A percentile compares a stretch with the other conserved stretches of the same genome.
phyloP scores from a whole-genome alignment of 2,888 invertebrate genomes.

The Cartodere bifasciata region DNA sequence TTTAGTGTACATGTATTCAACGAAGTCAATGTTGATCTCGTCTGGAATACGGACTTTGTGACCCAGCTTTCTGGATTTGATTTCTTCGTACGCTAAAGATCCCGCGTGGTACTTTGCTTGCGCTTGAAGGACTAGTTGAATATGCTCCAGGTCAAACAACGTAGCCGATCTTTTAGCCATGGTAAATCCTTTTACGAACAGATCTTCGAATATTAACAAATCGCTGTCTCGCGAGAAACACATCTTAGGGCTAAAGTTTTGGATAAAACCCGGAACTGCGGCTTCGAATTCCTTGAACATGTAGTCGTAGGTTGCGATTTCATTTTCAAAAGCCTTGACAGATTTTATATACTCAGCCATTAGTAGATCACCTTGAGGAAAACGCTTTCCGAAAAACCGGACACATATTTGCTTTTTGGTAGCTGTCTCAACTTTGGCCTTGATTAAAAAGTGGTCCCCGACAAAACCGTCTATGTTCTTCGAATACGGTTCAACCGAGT shows the following conservation, averaged over 20 bases:
- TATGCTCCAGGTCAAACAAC: slow-evolving; percentile 12
- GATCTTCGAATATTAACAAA: slow-evolving; percentile 13
- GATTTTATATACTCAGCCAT: neutral
- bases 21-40: slow-evolving; percentile 1
- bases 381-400: neutral
- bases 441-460: neutral
- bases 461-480: neutral
- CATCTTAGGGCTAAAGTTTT: slow-evolving; percentile 6
- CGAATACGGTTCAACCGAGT: slow-evolving; percentile 1
- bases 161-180: slow-evolving; percentile 10
- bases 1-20: neutral
- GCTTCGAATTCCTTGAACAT: slow-evolving; percentile 7
- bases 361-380: neutral
- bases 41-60: slow-evolving; percentile 8
- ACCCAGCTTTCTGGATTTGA: slow-evolving; percentile 9
- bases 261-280: slow-evolving; percentile 5
- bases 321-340: neutral
- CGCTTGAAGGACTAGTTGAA: slow-evolving; percentile 10
- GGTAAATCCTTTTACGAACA: slow-evolving; percentile 10
- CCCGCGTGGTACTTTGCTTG: slow-evolving; percentile 14
- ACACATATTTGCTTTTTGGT: neutral
- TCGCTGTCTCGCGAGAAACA: slow-evolving; percentile 4
- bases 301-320: slow-evolving; percentile 1
- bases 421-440: neutral
- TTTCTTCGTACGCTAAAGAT: slow-evolving; percentile 14